Conservation (phyloP, 2,797 vertebrate genomes). For the Sus cebifrons region DNA sequence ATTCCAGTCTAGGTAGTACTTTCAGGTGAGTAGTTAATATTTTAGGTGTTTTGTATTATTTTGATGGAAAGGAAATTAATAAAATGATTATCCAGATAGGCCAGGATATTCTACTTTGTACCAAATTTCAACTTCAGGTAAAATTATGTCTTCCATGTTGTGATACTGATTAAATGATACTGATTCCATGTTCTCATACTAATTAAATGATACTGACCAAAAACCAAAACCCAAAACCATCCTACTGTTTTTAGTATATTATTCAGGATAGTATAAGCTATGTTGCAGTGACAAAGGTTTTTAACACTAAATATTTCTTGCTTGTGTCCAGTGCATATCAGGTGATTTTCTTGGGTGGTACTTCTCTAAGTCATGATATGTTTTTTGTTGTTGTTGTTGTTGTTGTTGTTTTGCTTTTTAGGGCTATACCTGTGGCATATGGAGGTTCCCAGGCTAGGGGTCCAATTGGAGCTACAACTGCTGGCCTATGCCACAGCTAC, state of each 20-base stretch:
- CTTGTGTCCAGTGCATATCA: not conserved
- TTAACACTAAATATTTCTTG: not conserved
- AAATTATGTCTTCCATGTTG: not conserved
- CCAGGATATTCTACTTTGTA: not conserved
- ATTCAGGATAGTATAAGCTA: not conserved
- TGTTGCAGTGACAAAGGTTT: not conserved
- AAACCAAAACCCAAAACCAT: not conserved
- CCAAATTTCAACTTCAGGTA: not conserved
- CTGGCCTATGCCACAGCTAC: no score
- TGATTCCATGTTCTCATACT: not conserved
- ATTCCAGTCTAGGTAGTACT: not conserved
- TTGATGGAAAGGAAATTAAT: not conserved
- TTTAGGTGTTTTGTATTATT: not conserved
- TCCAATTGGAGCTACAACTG: no score
- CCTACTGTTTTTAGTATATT: not conserved
- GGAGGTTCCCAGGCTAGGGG: no score
- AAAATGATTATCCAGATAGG: not conserved
- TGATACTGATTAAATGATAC: not conserved
- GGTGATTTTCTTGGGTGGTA: not conserved
- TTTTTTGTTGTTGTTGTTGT: not conserved
- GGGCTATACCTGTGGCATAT: no score
- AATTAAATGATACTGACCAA: not conserved
- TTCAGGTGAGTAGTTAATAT: conserved; percentile 5
- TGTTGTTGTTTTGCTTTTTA: no score
- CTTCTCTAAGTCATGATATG: not conserved